Percentiles rank a stretch among this genome's conserved stretches.
Conservation (phyloP, 2,113 vertebrate genomes). For the Anolis carolinensis region DNA sequence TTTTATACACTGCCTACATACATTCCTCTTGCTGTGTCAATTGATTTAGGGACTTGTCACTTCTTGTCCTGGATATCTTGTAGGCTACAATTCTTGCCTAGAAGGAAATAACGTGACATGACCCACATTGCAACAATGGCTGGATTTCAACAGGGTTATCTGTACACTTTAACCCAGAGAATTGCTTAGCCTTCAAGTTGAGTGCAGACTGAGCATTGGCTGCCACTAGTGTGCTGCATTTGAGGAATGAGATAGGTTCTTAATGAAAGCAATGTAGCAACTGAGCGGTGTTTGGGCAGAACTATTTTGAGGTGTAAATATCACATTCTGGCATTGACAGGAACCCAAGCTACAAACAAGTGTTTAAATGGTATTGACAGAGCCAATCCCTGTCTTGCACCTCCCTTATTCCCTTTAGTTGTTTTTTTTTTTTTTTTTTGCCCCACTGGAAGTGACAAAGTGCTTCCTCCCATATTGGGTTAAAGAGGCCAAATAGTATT, state of each 20-base stretch:
- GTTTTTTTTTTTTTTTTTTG: no score
- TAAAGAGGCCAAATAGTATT: not conserved
- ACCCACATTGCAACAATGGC: not conserved
- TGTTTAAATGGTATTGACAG: not conserved
- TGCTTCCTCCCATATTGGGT: not conserved
- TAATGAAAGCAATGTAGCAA: no score
- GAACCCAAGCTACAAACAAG: no score
- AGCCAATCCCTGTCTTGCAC: not conserved
- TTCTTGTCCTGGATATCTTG: slow-evolving; percentile 14
- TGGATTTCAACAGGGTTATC: not conserved
- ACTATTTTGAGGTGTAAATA: not conserved
- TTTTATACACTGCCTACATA: slow-evolving; percentile 27
- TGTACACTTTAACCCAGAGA: not conserved
- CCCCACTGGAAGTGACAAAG: not conserved
- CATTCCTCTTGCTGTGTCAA: slow-evolving; percentile 17
- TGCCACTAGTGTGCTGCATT: no score
- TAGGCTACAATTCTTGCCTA: not conserved
- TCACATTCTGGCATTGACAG: not conserved
- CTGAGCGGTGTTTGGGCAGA: no score
- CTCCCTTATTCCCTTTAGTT: not conserved
- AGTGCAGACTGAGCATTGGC: not conserved
- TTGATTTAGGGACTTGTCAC: not conserved
- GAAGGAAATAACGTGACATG: not conserved
- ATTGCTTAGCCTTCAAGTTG: not conserved
- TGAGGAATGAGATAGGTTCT: not conserved